phyloP scores from a whole-genome alignment of 1,140 invertebrate genomes.

The Leptinotarsa lineolata region DNA sequence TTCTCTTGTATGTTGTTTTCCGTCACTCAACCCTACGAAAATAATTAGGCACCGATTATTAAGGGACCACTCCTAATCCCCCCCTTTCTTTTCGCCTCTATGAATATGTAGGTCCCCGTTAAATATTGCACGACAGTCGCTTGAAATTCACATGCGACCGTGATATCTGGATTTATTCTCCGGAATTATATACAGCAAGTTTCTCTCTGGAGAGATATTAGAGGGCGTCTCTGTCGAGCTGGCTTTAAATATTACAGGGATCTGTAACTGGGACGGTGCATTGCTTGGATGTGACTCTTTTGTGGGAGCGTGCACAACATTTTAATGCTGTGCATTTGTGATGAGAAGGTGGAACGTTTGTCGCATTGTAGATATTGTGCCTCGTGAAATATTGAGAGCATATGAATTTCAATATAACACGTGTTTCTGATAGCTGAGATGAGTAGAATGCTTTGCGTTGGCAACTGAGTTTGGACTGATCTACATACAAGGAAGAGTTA shows the following conservation, averaged over 20 bases:
- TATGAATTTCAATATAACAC: too few relatives aligned
- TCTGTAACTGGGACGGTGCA: constrained; percentile 1
- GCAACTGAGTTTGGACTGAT: too few relatives aligned
- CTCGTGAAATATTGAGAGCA: too few relatives aligned
- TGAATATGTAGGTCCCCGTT: not conserved
- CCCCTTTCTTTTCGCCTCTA: not conserved
- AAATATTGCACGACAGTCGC: not conserved
- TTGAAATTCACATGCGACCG: not conserved
- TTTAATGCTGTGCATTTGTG: not conserved
- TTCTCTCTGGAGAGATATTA: not conserved
- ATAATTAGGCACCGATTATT: too few relatives aligned
- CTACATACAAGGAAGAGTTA: too few relatives aligned
- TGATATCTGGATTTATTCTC: not conserved
- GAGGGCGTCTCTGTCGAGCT: not conserved
- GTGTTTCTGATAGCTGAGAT: too few relatives aligned
- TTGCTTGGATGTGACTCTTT: not conserved
- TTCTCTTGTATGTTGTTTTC: too few relatives aligned
- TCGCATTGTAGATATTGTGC: too few relatives aligned
- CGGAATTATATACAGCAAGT: not conserved
- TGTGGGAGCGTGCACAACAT: not conserved
- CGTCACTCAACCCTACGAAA: too few relatives aligned
- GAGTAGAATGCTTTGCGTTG: too few relatives aligned
- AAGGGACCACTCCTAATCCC: too few relatives aligned
- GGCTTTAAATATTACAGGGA: not conserved
- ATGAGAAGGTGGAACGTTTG: too few relatives aligned